These are phyloP conservation scores for Carpatolechia fugitivella DNA, from an alignment of 2,888 invertebrate genomes.

Conservation along the genomic window DNA sequence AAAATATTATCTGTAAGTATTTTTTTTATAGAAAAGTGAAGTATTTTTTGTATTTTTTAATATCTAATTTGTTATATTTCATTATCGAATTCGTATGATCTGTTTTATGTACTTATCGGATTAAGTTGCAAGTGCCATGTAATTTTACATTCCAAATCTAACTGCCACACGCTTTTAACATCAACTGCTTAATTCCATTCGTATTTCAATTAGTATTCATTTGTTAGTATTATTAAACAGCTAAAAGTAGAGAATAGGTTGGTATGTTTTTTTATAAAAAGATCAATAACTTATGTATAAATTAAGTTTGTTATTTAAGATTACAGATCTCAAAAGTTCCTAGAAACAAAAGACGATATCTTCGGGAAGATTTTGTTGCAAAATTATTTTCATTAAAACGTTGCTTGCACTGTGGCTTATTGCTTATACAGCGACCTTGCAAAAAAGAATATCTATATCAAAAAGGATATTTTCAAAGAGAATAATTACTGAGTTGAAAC, in stretches of 20 bases:
- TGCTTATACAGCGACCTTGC: too few species aligned
- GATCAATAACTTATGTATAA: too few species aligned
- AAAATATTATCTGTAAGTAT: neutral
- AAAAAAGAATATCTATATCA: neutral
- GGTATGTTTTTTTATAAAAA: too few species aligned
- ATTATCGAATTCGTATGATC: neutral
- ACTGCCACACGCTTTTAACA: neutral
- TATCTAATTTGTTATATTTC: neutral
- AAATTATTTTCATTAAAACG: too few species aligned
- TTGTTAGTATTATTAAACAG: neutral
- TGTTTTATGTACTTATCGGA: neutral
- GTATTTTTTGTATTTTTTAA: neutral
- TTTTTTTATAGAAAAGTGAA: neutral
- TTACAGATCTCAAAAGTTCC: too few species aligned
- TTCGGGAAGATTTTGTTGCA: too few species aligned
- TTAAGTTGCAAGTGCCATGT: neutral
- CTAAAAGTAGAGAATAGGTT: neutral
- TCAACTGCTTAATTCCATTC: neutral
- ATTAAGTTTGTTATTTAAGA: too few species aligned
- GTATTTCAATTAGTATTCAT: neutral
- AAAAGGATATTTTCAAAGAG: neutral
- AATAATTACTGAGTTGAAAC: too few species aligned
- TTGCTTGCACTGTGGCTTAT: too few species aligned
- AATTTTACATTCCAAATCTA: slow-evolving; percentile 9
- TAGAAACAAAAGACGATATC: too few species aligned